A percentile compares a stretch with the other conserved stretches of the same genome.
Conservation (phyloP, 1,140 invertebrate species). For the Pogonomyrmex barbatus region DNA sequence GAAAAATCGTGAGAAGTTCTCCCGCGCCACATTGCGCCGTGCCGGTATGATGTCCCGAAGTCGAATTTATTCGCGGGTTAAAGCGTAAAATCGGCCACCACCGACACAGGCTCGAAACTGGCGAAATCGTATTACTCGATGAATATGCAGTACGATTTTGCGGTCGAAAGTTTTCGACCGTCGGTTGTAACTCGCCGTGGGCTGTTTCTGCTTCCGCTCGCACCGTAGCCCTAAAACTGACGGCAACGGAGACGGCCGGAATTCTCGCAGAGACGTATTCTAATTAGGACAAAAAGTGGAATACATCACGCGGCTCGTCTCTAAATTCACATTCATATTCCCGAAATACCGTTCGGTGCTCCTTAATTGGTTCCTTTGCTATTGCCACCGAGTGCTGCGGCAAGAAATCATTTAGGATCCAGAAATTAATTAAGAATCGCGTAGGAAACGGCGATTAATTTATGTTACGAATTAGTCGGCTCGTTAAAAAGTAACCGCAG, state of each 20-base stretch:
- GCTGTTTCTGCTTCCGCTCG: slow-evolving; percentile 34
- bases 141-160: slow-evolving; percentile 81
- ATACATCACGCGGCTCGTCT: slow-evolving; percentile 51
- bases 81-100: slow-evolving; percentile 62
- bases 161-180: slow-evolving; percentile 76
- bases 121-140: slow-evolving; percentile 76
- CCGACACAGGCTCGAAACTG: slow-evolving; percentile 63
- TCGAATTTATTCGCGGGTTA: slow-evolving; percentile 74
- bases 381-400: slow-evolving; percentile 15
- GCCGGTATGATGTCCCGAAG: slow-evolving; percentile 38
- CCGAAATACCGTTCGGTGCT: slow-evolving; percentile 58
- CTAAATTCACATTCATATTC: slow-evolving; percentile 64
- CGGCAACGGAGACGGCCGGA: background rate
- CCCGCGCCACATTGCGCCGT: slow-evolving; percentile 18
- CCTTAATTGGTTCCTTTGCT: slow-evolving; percentile 62
- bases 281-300: slow-evolving; percentile 76
- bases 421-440: slow-evolving; percentile 69
- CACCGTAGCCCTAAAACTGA: slow-evolving; percentile 11
- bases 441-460: slow-evolving; percentile 40
- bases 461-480: slow-evolving; percentile 48
- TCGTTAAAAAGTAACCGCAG: background rate
- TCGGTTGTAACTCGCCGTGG: slow-evolving; percentile 66
- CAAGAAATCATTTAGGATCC: slow-evolving; percentile 59
- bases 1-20: slow-evolving; percentile 50
- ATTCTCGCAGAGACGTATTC: slow-evolving; percentile 70